These are phyloP conservation scores for Taurulus bubalis DNA, from an alignment of 2,113 vertebrate species.

Conservation along the genomic window DNA sequence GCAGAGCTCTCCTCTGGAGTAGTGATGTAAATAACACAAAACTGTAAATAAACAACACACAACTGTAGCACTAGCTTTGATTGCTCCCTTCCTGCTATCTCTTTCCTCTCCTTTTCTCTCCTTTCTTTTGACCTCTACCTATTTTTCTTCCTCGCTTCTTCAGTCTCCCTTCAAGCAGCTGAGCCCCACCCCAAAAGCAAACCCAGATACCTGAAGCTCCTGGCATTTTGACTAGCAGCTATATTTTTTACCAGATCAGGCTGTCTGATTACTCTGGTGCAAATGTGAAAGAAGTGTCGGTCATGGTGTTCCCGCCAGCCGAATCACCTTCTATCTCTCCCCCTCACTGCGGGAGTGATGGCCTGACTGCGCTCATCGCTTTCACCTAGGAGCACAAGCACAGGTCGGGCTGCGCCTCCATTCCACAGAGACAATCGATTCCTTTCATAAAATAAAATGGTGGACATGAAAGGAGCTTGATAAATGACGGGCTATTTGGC, in stretches of 20 bases:
- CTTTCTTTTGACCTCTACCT: slow-evolving; percentile 58
- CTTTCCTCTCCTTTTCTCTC: slow-evolving; percentile 34
- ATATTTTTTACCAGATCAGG: slow-evolving; percentile 53
- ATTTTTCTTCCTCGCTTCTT: slow-evolving; percentile 40
- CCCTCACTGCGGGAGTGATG: slow-evolving; percentile 46
- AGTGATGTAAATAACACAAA: slow-evolving; percentile 56
- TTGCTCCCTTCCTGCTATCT: slow-evolving; percentile 9
- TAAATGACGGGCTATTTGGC: slow-evolving; percentile 78
- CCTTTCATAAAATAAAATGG: slow-evolving; percentile 81
- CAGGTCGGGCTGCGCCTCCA: slow-evolving; percentile 57
- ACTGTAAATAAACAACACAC: slow-evolving; percentile 57
- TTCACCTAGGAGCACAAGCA: slow-evolving; percentile 61
- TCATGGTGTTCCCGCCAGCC: slow-evolving; percentile 56
- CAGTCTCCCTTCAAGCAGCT: slow-evolving; percentile 36
- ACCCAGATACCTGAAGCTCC: slow-evolving; percentile 54
- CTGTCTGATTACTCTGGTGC: slow-evolving; percentile 66
- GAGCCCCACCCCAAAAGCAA: slow-evolving; percentile 54
- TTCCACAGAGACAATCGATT: slow-evolving; percentile 76
- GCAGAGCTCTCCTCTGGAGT: slow-evolving; percentile 36
- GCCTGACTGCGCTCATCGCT: slow-evolving; percentile 54
- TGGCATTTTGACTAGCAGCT: slow-evolving; percentile 67
- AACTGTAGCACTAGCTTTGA: slow-evolving; percentile 34
- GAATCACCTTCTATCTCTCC: slow-evolving; percentile 55
- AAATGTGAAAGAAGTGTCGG: slow-evolving; percentile 68
- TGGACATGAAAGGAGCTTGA: slow-evolving; percentile 79